These are phyloP conservation scores for Spatulosminthurus flaviceps DNA, from an alignment of 2,888 invertebrate species.

Conservation along the genomic window DNA sequence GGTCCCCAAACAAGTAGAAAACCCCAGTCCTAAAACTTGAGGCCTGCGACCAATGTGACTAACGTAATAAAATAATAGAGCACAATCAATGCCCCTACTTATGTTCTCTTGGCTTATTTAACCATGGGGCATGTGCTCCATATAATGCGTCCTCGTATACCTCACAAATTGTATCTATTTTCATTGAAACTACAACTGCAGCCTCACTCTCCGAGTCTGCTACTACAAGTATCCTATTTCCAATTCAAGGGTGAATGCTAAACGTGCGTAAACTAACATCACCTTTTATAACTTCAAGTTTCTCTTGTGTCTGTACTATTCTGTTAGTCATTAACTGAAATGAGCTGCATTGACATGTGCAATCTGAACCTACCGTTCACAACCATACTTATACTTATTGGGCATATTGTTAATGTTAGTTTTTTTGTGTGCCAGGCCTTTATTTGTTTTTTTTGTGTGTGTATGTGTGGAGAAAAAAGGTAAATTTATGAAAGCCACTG, in stretches of 20 bases:
- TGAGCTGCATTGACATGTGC: background rate
- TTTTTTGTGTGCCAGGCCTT: too few relatives aligned
- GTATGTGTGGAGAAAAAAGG: too few relatives aligned
- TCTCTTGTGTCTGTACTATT: too few relatives aligned
- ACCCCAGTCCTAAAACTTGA: background rate
- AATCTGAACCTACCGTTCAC: background rate
- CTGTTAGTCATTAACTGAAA: conserved; percentile 12
- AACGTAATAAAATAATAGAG: conserved; percentile 18
- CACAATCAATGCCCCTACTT: conserved; percentile 15
- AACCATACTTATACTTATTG: background rate
- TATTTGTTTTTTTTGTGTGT: too few relatives aligned
- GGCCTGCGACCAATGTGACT: conserved; percentile 7
- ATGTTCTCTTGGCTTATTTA: background rate
- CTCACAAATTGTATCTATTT: background rate
- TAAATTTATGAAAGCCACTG: background rate
- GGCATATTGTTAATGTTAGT: too few relatives aligned
- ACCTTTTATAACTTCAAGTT: background rate
- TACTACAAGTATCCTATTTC: conserved; percentile 13
- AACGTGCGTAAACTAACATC: background rate
- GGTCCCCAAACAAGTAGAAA: too few relatives aligned
- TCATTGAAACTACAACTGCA: background rate
- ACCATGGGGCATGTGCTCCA: background rate
- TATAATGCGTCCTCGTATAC: too few relatives aligned
- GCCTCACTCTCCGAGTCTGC: background rate
- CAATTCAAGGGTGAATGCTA: background rate